Percentiles rank a stretch among this genome's conserved stretches.
Conservation (phyloP, 2,888 invertebrate genomes). For the Lithophane leautieri region DNA sequence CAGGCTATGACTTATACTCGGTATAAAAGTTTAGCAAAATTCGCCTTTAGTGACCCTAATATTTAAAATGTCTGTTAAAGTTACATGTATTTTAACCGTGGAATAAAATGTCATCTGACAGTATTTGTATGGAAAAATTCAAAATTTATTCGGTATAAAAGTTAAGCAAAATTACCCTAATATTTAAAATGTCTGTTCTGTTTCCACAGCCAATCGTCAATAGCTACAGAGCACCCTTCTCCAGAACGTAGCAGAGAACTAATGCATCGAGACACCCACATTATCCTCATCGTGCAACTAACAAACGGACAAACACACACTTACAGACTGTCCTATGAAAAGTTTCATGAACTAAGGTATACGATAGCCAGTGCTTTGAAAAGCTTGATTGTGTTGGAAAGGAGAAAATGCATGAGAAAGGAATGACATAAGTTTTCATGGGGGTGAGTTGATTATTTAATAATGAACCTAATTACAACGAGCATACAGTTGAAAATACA, state of each 20-base stretch:
- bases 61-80: background rate
- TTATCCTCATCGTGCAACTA: slow-evolving; percentile 76
- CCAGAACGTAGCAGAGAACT: slow-evolving; percentile 72
- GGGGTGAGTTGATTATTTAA: slow-evolving; percentile 60
- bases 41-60: too few species aligned
- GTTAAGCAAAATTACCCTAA: too few species aligned
- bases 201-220: slow-evolving; percentile 80
- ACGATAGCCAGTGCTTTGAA: slow-evolving; percentile 82
- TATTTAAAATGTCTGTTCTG: background rate
- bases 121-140: too few species aligned
- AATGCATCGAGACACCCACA: slow-evolving; percentile 73
- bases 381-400: slow-evolving; percentile 82
- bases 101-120: too few species aligned
- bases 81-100: too few species aligned
- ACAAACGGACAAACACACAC: slow-evolving; percentile 75
- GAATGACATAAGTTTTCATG: slow-evolving; percentile 76
- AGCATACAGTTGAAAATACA: background rate
- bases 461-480: background rate
- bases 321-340: slow-evolving; percentile 77
- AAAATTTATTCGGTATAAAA: too few species aligned
- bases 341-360: slow-evolving; percentile 83
- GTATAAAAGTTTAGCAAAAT: too few species aligned
- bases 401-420: slow-evolving; percentile 83
- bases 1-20: too few species aligned
- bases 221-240: slow-evolving; percentile 68